Conservation (phyloP, 2,797 vertebrate species). For the Sebastes vulpes region DNA sequence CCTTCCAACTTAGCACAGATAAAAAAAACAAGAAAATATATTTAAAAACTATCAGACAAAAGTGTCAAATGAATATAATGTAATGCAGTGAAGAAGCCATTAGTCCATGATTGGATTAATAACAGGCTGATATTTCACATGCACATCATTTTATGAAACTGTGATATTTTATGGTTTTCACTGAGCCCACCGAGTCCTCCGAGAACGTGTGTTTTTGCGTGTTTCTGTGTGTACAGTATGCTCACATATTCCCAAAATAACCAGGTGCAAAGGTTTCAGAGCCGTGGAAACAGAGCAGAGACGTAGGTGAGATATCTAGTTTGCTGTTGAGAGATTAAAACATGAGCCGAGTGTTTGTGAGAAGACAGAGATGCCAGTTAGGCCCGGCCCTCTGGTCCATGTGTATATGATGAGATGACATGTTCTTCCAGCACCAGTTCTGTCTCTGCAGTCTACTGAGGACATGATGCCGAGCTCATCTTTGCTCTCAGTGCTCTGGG, state of each 20-base stretch:
- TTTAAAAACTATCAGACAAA: background rate
- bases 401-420: background rate
- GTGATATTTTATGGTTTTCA: background rate
- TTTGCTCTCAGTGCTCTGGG: constrained; percentile 1
- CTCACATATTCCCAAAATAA: constrained; percentile 23
- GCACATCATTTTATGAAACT: background rate
- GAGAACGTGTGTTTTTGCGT: background rate
- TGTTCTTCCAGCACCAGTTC: constrained; percentile 1
- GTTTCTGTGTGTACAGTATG: background rate
- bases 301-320: constrained; percentile 36
- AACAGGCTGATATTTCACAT: background rate
- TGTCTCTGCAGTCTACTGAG: background rate
- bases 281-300: constrained; percentile 2
- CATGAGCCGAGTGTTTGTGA: constrained; percentile 10
- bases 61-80: background rate
- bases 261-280: background rate
- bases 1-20: background rate
- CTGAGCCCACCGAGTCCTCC: background rate
- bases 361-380: constrained; percentile 1
- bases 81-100: background rate
- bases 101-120: background rate
- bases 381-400: constrained; percentile 17
- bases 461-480: background rate
- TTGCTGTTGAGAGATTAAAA: constrained; percentile 40
- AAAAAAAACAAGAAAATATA: background rate